Base-by-base conservation (phyloP, 2,797 vertebrate species). In the Oreochromis mossambicus region DNA sequence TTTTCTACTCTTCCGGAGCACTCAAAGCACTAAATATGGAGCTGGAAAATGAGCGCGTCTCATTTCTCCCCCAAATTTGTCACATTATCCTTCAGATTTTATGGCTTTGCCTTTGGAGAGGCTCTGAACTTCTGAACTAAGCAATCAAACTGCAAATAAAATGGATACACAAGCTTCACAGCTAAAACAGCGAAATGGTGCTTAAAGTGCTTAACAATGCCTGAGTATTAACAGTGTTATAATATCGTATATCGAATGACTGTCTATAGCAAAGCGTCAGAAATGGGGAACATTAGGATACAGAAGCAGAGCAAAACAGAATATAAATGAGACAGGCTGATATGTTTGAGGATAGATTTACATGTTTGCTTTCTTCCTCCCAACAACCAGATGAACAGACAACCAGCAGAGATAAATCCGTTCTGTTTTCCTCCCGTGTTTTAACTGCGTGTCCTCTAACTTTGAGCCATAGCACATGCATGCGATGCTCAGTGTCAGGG, bases 341-440 rank as follows among this genome's bases (percentile, higher is more conserved):
- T 79, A 21, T 86, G 84, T 89, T 90, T 90, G 85, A 70, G 55
- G 19, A 8, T 26, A 79, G 90, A 84, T 88, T 86, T 36, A 56
- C 58, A 48, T 88, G 87, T 89, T 91, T 93, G 88, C 83, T 81
- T 15, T 85, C 12, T 46, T 85, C 55, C 54, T 76, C 63, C 24
- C 46, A 2, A 36, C 12, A n/a, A 38, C 51, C 91, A 90, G 88
- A 85, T 88, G 90, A 92, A 77, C 87, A 86, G 85, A 89, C 89
- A 87, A 80, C 83, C 52, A 43, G 32, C 85, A 34, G 48, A 38
- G 87, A 86, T 84, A 12, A 88, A 90, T 85, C 87, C 21, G 17
- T 56, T 29, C 36, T 29, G 9, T 29, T 77, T 26, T 4, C 24
- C 46, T 38, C n/a, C 41, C 1, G 8, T 15, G 78, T 75, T 24